Conservation (phyloP, 2,797 vertebrate species). For the Amazona finschi region DNA sequence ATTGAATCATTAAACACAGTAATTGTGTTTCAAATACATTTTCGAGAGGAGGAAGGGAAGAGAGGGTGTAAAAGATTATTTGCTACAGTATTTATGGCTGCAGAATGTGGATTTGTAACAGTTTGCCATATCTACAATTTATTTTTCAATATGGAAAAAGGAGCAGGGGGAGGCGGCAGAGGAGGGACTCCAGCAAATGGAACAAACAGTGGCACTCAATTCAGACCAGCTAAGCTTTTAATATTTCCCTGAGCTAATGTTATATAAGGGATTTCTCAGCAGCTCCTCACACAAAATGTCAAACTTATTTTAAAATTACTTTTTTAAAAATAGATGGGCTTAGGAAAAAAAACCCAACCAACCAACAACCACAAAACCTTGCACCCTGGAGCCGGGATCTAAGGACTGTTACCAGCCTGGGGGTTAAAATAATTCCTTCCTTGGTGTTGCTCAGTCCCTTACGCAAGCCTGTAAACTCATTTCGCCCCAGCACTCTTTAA, state of each 20-base stretch:
- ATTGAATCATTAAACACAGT: slow-evolving; percentile 61
- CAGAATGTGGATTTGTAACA: slow-evolving; percentile 6
- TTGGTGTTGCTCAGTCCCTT: slow-evolving; percentile 36
- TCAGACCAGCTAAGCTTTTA: slow-evolving; percentile 41
- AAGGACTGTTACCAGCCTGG: slow-evolving; percentile 36
- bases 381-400: slow-evolving; percentile 25
- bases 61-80: slow-evolving; percentile 4
- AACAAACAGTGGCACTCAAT: slow-evolving; percentile 17
- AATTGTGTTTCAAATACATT: slow-evolving; percentile 55
- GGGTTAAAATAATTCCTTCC: slow-evolving; percentile 55
- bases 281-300: slow-evolving; percentile 31
- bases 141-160: background rate
- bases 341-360: background rate
- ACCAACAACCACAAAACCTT: background rate
- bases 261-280: slow-evolving; percentile 61
- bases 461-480: slow-evolving; percentile 43
- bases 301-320: slow-evolving; percentile 62
- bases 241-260: slow-evolving; percentile 32
- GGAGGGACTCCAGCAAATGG: background rate
- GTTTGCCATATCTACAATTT: slow-evolving; percentile 3
- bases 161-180: background rate
- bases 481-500: slow-evolving; percentile 38
- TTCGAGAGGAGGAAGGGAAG: slow-evolving; percentile 9
- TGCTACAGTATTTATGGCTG: slow-evolving; percentile 17
- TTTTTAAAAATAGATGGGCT: slow-evolving; percentile 52